A percentile compares a stretch with the other conserved stretches of the same genome.
phyloP scores from a whole-genome alignment of 2,888 invertebrate species.

The Heliconius ethilla region DNA sequence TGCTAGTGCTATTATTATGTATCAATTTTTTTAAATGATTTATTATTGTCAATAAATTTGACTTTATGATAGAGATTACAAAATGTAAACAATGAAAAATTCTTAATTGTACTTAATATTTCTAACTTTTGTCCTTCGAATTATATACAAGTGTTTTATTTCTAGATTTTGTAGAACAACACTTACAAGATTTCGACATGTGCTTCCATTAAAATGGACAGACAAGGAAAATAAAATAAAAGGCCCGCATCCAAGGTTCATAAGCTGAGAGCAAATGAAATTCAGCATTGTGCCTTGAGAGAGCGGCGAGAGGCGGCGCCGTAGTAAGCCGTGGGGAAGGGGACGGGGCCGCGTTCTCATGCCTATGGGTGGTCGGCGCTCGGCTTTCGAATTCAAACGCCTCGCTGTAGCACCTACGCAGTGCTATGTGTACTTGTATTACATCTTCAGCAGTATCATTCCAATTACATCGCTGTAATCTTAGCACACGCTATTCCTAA shows the following conservation, averaged over 20 bases:
- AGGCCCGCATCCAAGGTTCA: slow-evolving; percentile 54
- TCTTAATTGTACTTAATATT: not conserved
- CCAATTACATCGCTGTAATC: slow-evolving; percentile 27
- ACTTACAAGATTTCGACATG: slow-evolving; percentile 40
- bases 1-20: not conserved
- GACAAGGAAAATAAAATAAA: slow-evolving; percentile 50
- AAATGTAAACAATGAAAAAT: slow-evolving; percentile 1
- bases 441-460: slow-evolving; percentile 34
- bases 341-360: slow-evolving; percentile 78
- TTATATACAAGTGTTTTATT: not conserved
- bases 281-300: slow-evolving; percentile 75
- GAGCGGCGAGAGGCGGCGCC: slow-evolving; percentile 77
- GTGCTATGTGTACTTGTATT: slow-evolving; percentile 51
- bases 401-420: slow-evolving; percentile 78
- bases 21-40: not conserved
- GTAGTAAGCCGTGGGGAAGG: slow-evolving; percentile 74
- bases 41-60: not conserved
- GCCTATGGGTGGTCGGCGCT: slow-evolving; percentile 81
- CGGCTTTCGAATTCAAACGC: slow-evolving; percentile 81
- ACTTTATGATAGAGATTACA: not conserved
- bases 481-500: slow-evolving; percentile 3
- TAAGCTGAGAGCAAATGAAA: slow-evolving; percentile 73
- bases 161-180: slow-evolving; percentile 8
- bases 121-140: not conserved
- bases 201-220: slow-evolving; percentile 41